A percentile compares a stretch with the other conserved stretches of the same genome.
phyloP scores from a whole-genome alignment of 2,888 invertebrate genomes.

The Conomelus anceps region DNA sequence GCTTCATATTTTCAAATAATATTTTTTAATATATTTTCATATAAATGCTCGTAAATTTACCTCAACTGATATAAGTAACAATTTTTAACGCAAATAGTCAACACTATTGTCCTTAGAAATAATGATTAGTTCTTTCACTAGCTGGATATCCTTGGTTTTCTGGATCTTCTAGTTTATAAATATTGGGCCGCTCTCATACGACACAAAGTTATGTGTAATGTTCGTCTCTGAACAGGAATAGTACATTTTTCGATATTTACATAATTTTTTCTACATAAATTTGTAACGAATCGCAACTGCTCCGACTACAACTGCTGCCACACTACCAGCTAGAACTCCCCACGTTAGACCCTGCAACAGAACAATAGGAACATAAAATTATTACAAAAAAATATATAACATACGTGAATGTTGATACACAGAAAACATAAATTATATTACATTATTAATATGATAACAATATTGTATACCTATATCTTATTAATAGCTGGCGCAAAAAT shows the following conservation, averaged over 20 bases:
- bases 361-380: slow-evolving; percentile 37
- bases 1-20: not conserved
- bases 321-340: slow-evolving; percentile 62
- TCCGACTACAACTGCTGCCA: slow-evolving; percentile 62
- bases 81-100: not conserved
- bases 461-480: too few relatives aligned
- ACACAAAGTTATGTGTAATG: too few relatives aligned
- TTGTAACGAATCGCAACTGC: slow-evolving; percentile 69
- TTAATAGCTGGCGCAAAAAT: too few relatives aligned
- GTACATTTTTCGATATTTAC: not conserved
- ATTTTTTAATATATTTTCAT: not conserved
- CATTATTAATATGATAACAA: too few relatives aligned
- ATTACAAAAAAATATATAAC: not conserved
- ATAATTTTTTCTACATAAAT: slow-evolving; percentile 35
- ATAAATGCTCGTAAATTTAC: not conserved
- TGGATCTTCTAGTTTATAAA: too few relatives aligned
- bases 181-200: not conserved
- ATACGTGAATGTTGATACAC: not conserved
- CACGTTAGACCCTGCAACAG: slow-evolving; percentile 47
- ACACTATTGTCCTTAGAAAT: not conserved
- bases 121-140: not conserved
- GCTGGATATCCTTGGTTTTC: too few relatives aligned
- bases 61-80: not conserved
- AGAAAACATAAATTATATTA: not conserved
- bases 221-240: not conserved